Evolutionary conservation across 1,140 invertebrate species (phyloP).

Genomic region (Drosophila lini): DNA sequence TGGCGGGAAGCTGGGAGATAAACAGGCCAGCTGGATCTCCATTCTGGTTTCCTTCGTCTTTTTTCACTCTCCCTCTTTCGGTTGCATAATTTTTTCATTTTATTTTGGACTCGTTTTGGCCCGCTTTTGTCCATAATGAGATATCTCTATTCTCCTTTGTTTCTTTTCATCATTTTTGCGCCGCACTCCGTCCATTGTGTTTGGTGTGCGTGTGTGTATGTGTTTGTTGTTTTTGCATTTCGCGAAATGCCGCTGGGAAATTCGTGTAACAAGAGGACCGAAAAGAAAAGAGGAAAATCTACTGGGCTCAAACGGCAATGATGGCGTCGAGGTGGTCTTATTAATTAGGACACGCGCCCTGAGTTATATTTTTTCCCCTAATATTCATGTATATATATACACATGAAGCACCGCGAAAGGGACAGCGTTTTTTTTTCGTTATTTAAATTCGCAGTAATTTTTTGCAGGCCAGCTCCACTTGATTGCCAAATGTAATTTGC

Average conservation of each 20-base stretch:
- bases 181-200: constrained; percentile 38
- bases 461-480: constrained; percentile 16
- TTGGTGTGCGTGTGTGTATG: constrained; percentile 45
- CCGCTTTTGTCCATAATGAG: constrained; percentile 80
- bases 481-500: constrained; percentile 58
- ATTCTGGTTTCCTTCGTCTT: background rate
- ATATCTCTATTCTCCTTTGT: constrained; percentile 81
- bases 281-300: constrained; percentile 47
- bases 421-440: constrained; percentile 49
- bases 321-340: constrained; percentile 70
- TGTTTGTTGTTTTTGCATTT: constrained; percentile 76
- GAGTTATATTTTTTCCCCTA: constrained; percentile 28
- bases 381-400: constrained; percentile 7
- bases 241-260: constrained; percentile 75
- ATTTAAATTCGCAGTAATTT: constrained; percentile 75
- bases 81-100: constrained; percentile 81
- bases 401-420: constrained; percentile 20
- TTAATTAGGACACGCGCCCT: constrained; percentile 75
- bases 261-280: constrained; percentile 48
- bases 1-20: constrained; percentile 20
- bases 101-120: constrained; percentile 62
- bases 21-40: constrained; percentile 29
- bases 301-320: constrained; percentile 71
- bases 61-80: constrained; percentile 21
- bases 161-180: constrained; percentile 72